Evolutionary conservation across 2,888 invertebrate species (phyloP).

Genomic region (Junonia oenone): DNA sequence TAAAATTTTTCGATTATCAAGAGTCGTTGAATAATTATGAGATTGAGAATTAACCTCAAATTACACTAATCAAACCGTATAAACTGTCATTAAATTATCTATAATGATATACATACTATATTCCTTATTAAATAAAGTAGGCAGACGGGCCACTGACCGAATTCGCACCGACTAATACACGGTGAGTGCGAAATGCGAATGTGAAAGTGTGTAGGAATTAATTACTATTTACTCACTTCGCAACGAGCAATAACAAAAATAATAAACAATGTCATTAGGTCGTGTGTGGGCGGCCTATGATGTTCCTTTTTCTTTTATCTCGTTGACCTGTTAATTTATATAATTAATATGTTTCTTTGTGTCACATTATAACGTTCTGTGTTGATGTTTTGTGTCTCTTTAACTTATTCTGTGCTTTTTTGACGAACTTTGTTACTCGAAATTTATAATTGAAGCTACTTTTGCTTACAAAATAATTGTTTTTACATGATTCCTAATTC

Average conservation of each 20-base stretch:
- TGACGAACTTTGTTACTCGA: too few species aligned
- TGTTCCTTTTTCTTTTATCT: conserved; percentile 25
- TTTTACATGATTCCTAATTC: too few species aligned
- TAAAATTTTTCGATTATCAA: too few species aligned
- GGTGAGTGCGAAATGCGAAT: conserved; percentile 29
- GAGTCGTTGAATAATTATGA: too few species aligned
- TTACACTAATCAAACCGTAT: not conserved
- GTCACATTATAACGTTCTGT: not conserved
- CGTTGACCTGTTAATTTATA: conserved; percentile 28
- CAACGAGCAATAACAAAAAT: conserved; percentile 54
- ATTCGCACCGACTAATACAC: conserved; percentile 40
- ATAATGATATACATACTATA: conserved; percentile 6
- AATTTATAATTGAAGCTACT: too few species aligned
- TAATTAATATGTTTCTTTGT: not conserved
- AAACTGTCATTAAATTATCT: not conserved
- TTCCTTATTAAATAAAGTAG: conserved; percentile 41
- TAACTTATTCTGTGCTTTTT: not conserved
- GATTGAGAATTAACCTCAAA: not conserved
- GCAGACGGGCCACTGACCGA: conserved; percentile 54
- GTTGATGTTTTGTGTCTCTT: not conserved
- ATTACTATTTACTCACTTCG: conserved; percentile 55
- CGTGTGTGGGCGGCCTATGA: conserved; percentile 43
- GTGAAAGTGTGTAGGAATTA: conserved; percentile 71
- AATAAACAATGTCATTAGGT: conserved; percentile 64
- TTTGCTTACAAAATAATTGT: too few species aligned